Evolutionary conservation across 2,797 vertebrate species (phyloP), one percentile per base, ranked within the genome.

Genomic region (Chelidonichthys spinosus): DNA sequence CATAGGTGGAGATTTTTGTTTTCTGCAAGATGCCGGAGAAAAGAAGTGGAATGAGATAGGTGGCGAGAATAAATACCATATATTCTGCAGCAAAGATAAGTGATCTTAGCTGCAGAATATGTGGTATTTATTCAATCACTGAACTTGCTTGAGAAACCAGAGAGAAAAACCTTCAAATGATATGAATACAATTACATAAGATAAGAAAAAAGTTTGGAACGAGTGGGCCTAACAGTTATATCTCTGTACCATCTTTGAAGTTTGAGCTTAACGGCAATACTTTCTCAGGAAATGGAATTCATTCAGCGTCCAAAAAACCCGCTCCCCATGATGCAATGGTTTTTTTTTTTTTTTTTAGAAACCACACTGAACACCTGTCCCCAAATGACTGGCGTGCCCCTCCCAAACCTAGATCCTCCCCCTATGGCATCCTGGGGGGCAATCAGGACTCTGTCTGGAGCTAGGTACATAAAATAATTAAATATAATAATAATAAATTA

Each of bases 1-100:
- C 97, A 74, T 99, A 98, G 17, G 97, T 99, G 92, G 98, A 98
- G 88, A 98, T 99, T 82, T 97, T 96, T 33, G 97, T 98, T 87
- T 99, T 99, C 98, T 99, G 91, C 13, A 58, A 35, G 55, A n/a
- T 25, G 69, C 2, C 58, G 55, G n/a, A 72, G n/a, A 18, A 71
- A 49, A 36, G 3, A 62, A 32, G 17, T 32, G 32, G 15, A 47
- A 13, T 13, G 42, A 75, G 47, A 13, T 4, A 15, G 17, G 25
- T 11, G 2, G 36, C 2, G 6, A n/a, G 7, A 62, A 68, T 2
- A 15, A 50, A 43, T 4, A 13, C 11, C 32, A 6, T 33, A 35
- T 7, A 35, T 54, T 35, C 52, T 54, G 32, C 32, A 35, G 32
- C 11, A 13, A 14, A 13, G 33, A 33, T 33, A 33, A n/a, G 13